Evolutionary conservation across 2,113 vertebrate genomes (phyloP).

Genomic region (Erinaceus europaeus): DNA sequence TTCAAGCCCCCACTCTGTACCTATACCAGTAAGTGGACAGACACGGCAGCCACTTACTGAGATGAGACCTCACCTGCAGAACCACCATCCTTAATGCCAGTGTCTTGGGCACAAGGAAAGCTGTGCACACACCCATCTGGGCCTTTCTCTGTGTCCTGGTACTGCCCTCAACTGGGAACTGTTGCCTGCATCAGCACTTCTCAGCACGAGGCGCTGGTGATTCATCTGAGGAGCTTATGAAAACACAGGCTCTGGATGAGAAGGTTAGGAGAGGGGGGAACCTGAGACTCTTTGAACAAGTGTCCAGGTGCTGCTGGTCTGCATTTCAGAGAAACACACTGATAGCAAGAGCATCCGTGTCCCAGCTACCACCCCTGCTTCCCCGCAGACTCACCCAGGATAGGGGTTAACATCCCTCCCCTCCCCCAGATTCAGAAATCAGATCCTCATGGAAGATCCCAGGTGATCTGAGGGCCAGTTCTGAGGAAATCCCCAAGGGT

Average conservation of each 20-base stretch:
- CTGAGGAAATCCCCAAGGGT: no score
- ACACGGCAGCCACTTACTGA: background rate
- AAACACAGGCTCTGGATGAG: constrained; percentile 21
- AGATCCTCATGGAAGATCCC: background rate
- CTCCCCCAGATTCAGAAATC: background rate
- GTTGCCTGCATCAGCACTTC: background rate
- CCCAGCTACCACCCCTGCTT: background rate
- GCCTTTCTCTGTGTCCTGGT: background rate
- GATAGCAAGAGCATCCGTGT: background rate
- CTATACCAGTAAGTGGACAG: no score
- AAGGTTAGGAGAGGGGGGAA: background rate
- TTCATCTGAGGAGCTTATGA: constrained; percentile 15
- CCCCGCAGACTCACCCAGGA: background rate
- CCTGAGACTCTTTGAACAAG: background rate
- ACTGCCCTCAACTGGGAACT: background rate
- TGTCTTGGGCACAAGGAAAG: background rate
- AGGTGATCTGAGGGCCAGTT: background rate
- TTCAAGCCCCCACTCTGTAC: no score
- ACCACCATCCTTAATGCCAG: background rate
- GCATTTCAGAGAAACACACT: background rate
- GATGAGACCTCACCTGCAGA: background rate
- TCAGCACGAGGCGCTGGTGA: background rate
- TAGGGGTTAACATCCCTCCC: background rate
- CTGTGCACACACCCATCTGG: background rate
- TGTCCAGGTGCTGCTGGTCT: background rate